Percentiles rank a stretch among this genome's conserved stretches.
phyloP scores from a whole-genome alignment of 2,888 invertebrate species.

The Tubiluchus corallicola region DNA sequence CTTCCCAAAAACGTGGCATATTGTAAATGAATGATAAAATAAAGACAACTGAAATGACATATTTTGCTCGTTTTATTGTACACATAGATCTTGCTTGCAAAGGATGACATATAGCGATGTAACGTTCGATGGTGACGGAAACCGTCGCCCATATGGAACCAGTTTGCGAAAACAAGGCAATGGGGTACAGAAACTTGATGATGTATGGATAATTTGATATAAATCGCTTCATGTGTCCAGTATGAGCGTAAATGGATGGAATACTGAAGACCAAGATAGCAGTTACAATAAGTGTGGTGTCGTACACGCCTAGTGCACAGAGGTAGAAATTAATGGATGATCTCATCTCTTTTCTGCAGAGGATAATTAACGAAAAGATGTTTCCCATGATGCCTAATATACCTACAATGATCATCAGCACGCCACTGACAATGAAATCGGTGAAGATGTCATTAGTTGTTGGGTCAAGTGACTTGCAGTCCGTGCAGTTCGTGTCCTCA shows the following conservation, averaged over 20 bases:
- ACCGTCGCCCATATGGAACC: slow-evolving; percentile 71
- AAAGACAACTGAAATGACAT: slow-evolving; percentile 63
- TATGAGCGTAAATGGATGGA: slow-evolving; percentile 63
- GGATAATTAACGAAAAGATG: slow-evolving; percentile 68
- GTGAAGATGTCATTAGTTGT: background rate
- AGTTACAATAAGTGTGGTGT: slow-evolving; percentile 49
- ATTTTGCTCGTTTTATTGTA: slow-evolving; percentile 64
- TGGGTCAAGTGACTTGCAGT: too few species aligned
- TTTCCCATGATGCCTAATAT: slow-evolving; percentile 72
- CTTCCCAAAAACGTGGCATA: slow-evolving; percentile 42
- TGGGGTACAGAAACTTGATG: slow-evolving; percentile 47
- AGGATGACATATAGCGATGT: slow-evolving; percentile 42
- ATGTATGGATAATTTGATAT: slow-evolving; percentile 46
- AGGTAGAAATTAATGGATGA: slow-evolving; percentile 86
- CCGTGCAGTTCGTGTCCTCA: too few species aligned
- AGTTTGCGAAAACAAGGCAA: slow-evolving; percentile 46
- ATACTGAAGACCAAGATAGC: slow-evolving; percentile 68
- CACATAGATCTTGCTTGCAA: slow-evolving; percentile 70
- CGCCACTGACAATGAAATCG: slow-evolving; percentile 15
- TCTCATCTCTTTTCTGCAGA: slow-evolving; percentile 81
- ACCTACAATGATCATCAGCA: slow-evolving; percentile 46
- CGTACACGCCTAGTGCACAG: slow-evolving; percentile 78
- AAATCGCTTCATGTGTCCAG: slow-evolving; percentile 45
- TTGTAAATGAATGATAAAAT: slow-evolving; percentile 68
- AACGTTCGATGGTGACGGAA: slow-evolving; percentile 56